These are phyloP conservation scores for Cheilosia pagana DNA, from an alignment of 2,888 invertebrate genomes.

Conservation along the genomic window DNA sequence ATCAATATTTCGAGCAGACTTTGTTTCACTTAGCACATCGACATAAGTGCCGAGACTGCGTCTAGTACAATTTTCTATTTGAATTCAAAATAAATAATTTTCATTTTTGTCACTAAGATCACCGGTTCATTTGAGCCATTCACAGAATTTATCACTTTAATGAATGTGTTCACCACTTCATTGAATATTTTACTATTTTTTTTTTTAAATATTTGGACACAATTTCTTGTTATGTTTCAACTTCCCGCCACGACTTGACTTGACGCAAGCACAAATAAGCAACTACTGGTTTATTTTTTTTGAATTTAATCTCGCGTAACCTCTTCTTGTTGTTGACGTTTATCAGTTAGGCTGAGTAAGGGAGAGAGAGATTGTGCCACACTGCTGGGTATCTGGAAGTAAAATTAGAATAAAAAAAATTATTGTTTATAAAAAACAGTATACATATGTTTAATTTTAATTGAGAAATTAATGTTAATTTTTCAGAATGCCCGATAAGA, in stretches of 20 bases:
- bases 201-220: not conserved
- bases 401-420: slow-evolving; percentile 32
- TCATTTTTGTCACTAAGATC: slow-evolving; percentile 54
- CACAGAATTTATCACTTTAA: slow-evolving; percentile 34
- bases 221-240: not conserved
- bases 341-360: slow-evolving; percentile 20
- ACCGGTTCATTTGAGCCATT: slow-evolving; percentile 21
- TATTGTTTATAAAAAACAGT: not conserved
- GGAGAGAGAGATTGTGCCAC: slow-evolving; percentile 15
- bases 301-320: slow-evolving; percentile 18
- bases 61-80: slow-evolving; percentile 37
- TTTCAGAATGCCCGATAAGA: not conserved
- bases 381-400: slow-evolving; percentile 48
- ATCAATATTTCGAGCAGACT: slow-evolving; percentile 4
- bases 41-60: slow-evolving; percentile 25
- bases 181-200: slow-evolving; percentile 4
- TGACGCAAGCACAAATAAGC: slow-evolving; percentile 24
- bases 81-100: slow-evolving; percentile 68
- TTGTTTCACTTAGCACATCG: slow-evolving; percentile 47
- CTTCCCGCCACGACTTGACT: slow-evolving; percentile 53
- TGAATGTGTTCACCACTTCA: slow-evolving; percentile 21
- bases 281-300: slow-evolving; percentile 7
- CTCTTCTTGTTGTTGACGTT: slow-evolving; percentile 37
- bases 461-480: slow-evolving; percentile 2
- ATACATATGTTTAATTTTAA: not conserved